phyloP scores from a whole-genome alignment of 2,888 invertebrate genomes.

The Agrilus biguttatus region DNA sequence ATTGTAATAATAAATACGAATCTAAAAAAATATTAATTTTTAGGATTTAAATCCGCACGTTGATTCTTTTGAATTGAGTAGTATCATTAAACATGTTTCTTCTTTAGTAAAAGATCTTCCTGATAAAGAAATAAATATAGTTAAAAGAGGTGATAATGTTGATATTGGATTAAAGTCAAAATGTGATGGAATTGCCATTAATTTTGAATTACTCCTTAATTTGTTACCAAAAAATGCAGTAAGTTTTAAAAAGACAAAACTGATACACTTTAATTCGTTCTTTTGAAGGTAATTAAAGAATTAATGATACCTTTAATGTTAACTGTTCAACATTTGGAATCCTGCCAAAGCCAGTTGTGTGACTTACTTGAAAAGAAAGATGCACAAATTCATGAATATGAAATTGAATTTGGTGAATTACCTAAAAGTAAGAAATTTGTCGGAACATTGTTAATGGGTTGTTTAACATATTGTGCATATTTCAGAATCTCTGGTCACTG shows the following conservation, averaged over 20 bases:
- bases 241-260: not conserved
- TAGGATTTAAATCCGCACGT: constrained; percentile 15
- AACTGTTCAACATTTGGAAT: constrained; percentile 32
- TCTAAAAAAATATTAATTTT: constrained; percentile 2
- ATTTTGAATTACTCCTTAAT: constrained; percentile 6
- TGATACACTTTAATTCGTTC: constrained; percentile 14
- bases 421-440: constrained; percentile 28
- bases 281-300: constrained; percentile 12
- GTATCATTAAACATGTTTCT: constrained; percentile 1
- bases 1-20: not conserved
- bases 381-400: constrained; percentile 39
- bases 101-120: constrained; percentile 2
- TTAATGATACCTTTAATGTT: constrained; percentile 27
- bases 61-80: constrained; percentile 19
- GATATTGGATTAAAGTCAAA: constrained; percentile 1
- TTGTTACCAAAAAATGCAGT: constrained; percentile 9
- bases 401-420: constrained; percentile 34
- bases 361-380: constrained; percentile 36
- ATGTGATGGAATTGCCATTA: constrained; percentile 3
- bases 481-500: constrained; percentile 23
- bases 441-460: not conserved
- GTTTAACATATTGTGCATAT: constrained; percentile 1
- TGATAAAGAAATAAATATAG: not conserved
- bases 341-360: constrained; percentile 32
- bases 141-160: not conserved